Evolutionary conservation across 2,797 vertebrate species (phyloP).

Genomic region (Paguma larvata): DNA sequence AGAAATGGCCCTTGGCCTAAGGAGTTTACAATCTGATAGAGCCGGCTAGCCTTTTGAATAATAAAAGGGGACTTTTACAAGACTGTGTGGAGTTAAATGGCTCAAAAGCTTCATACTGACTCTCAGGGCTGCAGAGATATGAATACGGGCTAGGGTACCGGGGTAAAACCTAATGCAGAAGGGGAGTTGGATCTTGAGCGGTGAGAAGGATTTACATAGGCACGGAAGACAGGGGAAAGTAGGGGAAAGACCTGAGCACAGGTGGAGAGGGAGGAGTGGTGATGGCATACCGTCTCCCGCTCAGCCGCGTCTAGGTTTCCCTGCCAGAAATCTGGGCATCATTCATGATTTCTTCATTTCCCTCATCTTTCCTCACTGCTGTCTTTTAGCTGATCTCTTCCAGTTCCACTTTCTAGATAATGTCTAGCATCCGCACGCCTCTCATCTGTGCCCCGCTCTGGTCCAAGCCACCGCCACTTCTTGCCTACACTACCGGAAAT

Average conservation of each 20-base stretch:
- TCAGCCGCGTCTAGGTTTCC: background rate
- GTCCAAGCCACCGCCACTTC: background rate
- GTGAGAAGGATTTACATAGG: background rate
- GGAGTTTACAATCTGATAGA: background rate
- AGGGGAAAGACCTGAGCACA: background rate
- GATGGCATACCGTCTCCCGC: rapidly evolving
- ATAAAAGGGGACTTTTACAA: background rate
- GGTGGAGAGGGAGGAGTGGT: background rate
- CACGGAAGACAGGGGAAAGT: background rate
- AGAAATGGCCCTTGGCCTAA: background rate
- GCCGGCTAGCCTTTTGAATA: background rate
- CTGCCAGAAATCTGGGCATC: background rate
- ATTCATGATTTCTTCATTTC: background rate
- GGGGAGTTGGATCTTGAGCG: background rate
- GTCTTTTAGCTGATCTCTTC: background rate
- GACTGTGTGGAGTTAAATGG: background rate
- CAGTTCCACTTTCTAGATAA: background rate
- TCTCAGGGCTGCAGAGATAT: background rate
- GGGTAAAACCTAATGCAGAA: background rate
- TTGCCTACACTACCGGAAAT: background rate
- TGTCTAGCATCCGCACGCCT: background rate
- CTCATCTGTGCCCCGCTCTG: background rate
- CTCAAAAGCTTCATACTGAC: background rate
- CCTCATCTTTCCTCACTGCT: background rate
- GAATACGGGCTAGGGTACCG: background rate